Percentiles rank a stretch among this genome's conserved stretches.
Evolutionary conservation across 1,140 invertebrate species (phyloP).

Genomic region (Phymorhynchus buccinoides): DNA sequence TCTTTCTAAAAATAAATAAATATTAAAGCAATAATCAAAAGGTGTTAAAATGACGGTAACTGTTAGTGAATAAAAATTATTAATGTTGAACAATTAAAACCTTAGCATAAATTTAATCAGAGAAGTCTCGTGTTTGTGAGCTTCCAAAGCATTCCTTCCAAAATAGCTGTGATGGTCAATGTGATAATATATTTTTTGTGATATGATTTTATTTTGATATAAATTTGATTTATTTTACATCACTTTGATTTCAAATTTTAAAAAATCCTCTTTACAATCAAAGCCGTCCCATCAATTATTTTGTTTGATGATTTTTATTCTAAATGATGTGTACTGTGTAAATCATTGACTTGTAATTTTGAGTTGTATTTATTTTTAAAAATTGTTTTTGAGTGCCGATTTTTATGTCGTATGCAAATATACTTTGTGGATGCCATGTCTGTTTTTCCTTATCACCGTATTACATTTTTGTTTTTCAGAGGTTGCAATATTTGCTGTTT

Average conservation of each 20-base stretch:
- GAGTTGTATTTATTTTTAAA: not conserved
- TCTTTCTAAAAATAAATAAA: not conserved
- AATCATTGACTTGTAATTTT: not conserved
- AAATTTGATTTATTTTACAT: not conserved
- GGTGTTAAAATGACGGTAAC: no score
- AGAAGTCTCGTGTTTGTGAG: not conserved
- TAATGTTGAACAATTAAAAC: no score
- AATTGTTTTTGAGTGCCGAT: not conserved
- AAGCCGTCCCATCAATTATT: not conserved
- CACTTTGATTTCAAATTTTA: not conserved
- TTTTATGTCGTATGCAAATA: conserved; percentile 3
- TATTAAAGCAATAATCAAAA: not conserved
- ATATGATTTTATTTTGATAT: no score
- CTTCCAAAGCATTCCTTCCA: not conserved
- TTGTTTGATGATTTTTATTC: not conserved
- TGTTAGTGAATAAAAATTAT: no score
- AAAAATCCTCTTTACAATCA: not conserved
- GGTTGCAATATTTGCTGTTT: conserved; percentile 9
- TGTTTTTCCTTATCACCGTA: not conserved
- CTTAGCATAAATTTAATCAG: no score
- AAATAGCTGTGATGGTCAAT: not conserved
- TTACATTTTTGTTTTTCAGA: not conserved
- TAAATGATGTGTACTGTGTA: no score
- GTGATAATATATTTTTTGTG: no score
- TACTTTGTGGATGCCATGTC: not conserved